A percentile compares a stretch with the other conserved stretches of the same genome.
Conservation (phyloP, 2,113 vertebrate species). For the Crotalus viridis region DNA sequence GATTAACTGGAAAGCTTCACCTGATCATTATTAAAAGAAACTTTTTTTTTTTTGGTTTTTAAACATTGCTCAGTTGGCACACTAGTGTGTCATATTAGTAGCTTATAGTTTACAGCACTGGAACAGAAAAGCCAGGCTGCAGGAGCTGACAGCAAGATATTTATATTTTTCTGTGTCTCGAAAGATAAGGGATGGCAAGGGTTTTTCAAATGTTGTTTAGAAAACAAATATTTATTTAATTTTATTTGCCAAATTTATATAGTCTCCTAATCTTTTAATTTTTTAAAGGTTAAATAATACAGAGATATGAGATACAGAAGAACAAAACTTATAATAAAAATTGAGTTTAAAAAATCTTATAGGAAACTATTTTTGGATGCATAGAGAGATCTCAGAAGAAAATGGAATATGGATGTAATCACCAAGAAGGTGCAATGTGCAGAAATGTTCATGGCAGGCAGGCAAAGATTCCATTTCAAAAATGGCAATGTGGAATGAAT, state of each 20-base stretch:
- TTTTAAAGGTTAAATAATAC: not conserved
- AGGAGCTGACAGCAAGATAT: conserved; percentile 22
- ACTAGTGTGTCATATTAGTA: not conserved
- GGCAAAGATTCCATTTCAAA: not conserved
- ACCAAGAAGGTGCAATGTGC: no score
- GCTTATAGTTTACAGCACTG: not conserved
- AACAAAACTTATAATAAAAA: not conserved
- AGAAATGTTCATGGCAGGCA: not conserved
- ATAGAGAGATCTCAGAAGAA: not conserved
- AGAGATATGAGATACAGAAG: not conserved
- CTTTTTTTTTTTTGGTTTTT: not conserved
- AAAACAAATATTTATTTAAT: not conserved
- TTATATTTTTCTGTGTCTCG: not conserved
- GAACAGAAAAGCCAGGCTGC: conserved; percentile 11
- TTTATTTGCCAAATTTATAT: not conserved
- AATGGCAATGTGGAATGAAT: not conserved
- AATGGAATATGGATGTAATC: not conserved
- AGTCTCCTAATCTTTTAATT: not conserved
- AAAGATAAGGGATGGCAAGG: not conserved
- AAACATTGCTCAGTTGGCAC: not conserved
- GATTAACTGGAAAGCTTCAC: conserved; percentile 15
- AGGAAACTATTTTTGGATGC: not conserved
- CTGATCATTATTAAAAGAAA: not conserved
- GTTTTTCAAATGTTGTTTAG: not conserved
- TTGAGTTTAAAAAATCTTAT: not conserved